Evolutionary conservation across 2,113 vertebrate genomes (phyloP), one percentile per base, ranked within the genome.

Genomic region (Astur gentilis): DNA sequence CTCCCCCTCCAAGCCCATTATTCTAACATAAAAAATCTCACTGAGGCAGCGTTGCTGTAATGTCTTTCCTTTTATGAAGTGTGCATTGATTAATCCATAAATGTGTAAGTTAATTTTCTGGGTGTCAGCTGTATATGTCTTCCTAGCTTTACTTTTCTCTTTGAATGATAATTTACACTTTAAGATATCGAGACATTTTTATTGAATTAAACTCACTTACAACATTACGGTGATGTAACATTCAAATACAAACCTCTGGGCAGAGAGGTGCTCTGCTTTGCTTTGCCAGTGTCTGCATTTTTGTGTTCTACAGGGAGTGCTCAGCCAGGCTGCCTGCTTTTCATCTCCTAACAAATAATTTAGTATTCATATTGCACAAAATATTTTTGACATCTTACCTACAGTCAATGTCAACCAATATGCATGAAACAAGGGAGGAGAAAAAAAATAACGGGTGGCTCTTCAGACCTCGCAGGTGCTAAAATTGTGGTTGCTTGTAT

Each of bases 1-100:
- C 11, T 58, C 25, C 13, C 8, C 7, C 34, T 78, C 15, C 11
- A 81, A 81, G 36, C 7, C 7, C 7, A 11, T 81, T 91, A 49
- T 84, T 84, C 44, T 50, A 55, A 49, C 19, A 62, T 7, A 38
- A 60, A 90, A 88, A 34, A 23, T 38, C 32, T 86, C 38, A 61
- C 19, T 34, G 34, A 62, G 17, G 31, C 50, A 66, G 27, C 2
- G 3, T 22, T 65, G n/a, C 64, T 25, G 2, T 81, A 73, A n/a
- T 52, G 27, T 40, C 27, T 42, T 87, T 89, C 19, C 22, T 91
- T 82, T 75, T 75, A 55, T 71, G 47, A 93, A 78, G 34, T 49
- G 7, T n/a, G 6, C 52, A 87, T 50, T 55, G 50, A 95, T 87
- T 93, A 89, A 91, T 83, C 55, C 31, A 45, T 91, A 86, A 89